A percentile compares a stretch with the other conserved stretches of the same genome.
phyloP scores from a whole-genome alignment of 2,797 vertebrate species.

The Sitta carolinensis region DNA sequence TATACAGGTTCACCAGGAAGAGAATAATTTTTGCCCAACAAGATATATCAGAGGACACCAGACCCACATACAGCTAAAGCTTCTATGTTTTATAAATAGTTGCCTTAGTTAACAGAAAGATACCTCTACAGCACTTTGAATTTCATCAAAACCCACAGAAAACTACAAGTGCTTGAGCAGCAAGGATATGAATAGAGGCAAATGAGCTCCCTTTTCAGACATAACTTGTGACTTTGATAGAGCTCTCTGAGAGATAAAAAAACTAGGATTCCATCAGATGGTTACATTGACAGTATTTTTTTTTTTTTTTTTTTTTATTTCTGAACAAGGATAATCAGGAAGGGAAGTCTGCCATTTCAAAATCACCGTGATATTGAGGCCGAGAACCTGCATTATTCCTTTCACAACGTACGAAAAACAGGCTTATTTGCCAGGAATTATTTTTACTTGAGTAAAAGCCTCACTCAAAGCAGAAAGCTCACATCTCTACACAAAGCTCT shows the following conservation, averaged over 20 bases:
- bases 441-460: neutral
- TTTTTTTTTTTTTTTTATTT: neutral
- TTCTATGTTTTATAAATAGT: neutral
- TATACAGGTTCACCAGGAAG: neutral
- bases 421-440: neutral
- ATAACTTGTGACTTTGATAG: neutral
- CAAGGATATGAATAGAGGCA: neutral
- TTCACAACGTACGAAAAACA: neutral
- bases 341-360: neutral
- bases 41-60: neutral
- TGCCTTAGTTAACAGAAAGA: neutral
- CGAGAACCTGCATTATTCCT: neutral
- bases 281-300: neutral
- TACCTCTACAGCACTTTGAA: neutral
- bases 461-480: neutral
- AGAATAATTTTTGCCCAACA: neutral
- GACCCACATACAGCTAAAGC: neutral
- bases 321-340: neutral
- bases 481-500: neutral
- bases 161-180: neutral
- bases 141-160: neutral
- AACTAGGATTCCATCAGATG: neutral
- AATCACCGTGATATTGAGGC: neutral
- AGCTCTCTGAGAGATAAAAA: neutral
- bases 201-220: slow-evolving; percentile 19